Evolutionary conservation across 2,888 invertebrate species (phyloP).

Genomic region (Aethes cnicana): DNA sequence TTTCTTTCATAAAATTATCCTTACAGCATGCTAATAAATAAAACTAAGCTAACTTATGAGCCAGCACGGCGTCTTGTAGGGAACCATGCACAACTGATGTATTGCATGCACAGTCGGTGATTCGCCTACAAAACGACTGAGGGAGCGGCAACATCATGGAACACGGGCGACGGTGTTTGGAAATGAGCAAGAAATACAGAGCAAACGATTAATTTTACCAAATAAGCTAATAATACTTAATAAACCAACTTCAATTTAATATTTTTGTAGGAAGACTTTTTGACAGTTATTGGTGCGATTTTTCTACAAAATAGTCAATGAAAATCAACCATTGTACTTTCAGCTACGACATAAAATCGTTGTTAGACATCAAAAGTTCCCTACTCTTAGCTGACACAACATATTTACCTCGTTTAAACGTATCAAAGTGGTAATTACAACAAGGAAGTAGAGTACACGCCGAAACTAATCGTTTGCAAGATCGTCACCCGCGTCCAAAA

Average conservation of each 20-base stretch:
- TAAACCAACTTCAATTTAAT: too few species aligned
- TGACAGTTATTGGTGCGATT: too few species aligned
- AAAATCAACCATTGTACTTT: too few species aligned
- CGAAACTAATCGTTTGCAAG: not conserved
- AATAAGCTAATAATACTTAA: too few species aligned
- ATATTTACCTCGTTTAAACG: too few species aligned
- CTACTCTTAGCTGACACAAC: too few species aligned
- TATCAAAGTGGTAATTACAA: not conserved
- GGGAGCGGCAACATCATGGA: slow-evolving; percentile 2
- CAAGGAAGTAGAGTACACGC: not conserved
- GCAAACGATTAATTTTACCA: too few species aligned
- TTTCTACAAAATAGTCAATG: too few species aligned
- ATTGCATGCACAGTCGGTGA: not conserved
- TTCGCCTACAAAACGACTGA: slow-evolving; percentile 5
- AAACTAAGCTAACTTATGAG: slow-evolving; percentile 59
- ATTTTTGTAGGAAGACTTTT: too few species aligned
- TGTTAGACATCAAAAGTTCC: too few species aligned
- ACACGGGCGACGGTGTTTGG: slow-evolving; percentile 4
- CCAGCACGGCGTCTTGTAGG: slow-evolving; percentile 11
- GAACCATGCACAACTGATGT: not conserved
- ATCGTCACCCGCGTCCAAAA: not conserved
- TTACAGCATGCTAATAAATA: slow-evolving; percentile 79
- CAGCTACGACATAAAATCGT: too few species aligned
- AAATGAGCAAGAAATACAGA: slow-evolving; percentile 10
- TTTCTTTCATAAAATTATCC: slow-evolving; percentile 53